Percentiles rank a stretch among this genome's conserved stretches.
Conservation (phyloP, 2,888 invertebrate genomes). For the Lottia scabra region DNA sequence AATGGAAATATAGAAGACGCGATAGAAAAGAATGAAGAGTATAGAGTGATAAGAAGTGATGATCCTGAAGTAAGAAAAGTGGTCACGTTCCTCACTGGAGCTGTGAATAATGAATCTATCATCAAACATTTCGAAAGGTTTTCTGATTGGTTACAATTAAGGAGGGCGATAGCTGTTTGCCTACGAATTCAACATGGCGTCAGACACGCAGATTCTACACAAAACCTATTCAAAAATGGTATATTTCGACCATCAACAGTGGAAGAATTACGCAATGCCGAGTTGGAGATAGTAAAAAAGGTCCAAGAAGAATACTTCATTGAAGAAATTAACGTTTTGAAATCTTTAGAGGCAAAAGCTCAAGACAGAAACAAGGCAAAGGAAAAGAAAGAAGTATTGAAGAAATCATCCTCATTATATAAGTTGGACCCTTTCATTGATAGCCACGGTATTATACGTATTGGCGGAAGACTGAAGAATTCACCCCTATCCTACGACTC, state of each 20-base stretch:
- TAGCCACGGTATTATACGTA: constrained; percentile 1
- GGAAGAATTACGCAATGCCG: background rate
- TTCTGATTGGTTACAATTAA: too few relatives aligned
- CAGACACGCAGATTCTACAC: background rate
- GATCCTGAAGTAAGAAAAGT: constrained; percentile 11
- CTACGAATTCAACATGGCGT: too few relatives aligned
- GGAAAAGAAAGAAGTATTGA: background rate
- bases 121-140: too few relatives aligned
- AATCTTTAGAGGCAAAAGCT: background rate
- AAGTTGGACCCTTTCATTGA: constrained; percentile 9
- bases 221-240: background rate
- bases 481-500: background rate
- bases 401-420: background rate
- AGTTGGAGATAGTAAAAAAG: background rate
- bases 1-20: background rate
- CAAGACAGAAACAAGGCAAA: background rate
- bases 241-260: too few relatives aligned
- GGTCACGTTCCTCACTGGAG: background rate
- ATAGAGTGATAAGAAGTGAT: background rate
- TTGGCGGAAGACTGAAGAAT: constrained; percentile 7
- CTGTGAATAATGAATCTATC: background rate
- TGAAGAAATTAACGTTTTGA: background rate
- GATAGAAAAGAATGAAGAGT: background rate
- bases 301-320: background rate
- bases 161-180: too few relatives aligned